Evolutionary conservation across 2,113 vertebrate genomes (phyloP).

Genomic region (Heterotilapia buettikoferi): DNA sequence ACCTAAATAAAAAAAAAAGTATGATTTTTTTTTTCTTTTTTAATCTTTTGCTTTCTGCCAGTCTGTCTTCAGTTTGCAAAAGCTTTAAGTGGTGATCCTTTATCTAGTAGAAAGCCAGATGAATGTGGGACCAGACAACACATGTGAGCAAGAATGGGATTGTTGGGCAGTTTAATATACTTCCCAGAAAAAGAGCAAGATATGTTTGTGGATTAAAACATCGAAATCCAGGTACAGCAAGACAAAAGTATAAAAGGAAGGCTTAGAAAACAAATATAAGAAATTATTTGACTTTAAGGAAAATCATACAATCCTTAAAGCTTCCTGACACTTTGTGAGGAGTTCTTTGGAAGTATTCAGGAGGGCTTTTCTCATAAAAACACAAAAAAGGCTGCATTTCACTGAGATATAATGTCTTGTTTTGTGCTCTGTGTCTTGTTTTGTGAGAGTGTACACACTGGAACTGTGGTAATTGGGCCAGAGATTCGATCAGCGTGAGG

Average conservation of each 20-base stretch:
- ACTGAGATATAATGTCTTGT: neutral
- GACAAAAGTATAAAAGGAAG: neutral
- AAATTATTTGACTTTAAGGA: neutral
- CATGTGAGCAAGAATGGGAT: neutral
- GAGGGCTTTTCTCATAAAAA: neutral
- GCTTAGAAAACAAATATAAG: neutral
- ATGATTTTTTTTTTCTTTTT: neutral
- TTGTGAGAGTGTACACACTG: neutral
- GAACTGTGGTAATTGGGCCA: conserved; percentile 12
- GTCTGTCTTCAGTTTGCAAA: neutral
- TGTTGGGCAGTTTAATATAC: neutral
- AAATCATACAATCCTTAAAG: neutral
- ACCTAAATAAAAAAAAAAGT: conserved; percentile 17
- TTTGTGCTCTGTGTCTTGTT: neutral
- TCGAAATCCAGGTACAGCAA: neutral
- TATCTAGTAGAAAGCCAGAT: conserved; percentile 18
- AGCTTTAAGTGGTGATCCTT: conserved; percentile 3
- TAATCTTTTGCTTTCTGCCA: neutral
- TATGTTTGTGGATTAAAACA: neutral
- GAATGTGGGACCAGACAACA: neutral
- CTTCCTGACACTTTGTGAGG: neutral
- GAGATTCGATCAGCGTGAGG: conserved; percentile 12
- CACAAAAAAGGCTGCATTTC: neutral
- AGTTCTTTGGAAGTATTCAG: neutral
- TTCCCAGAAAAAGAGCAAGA: neutral